phyloP scores from a whole-genome alignment of 2,797 vertebrate species.

The Enoplosus armatus region DNA sequence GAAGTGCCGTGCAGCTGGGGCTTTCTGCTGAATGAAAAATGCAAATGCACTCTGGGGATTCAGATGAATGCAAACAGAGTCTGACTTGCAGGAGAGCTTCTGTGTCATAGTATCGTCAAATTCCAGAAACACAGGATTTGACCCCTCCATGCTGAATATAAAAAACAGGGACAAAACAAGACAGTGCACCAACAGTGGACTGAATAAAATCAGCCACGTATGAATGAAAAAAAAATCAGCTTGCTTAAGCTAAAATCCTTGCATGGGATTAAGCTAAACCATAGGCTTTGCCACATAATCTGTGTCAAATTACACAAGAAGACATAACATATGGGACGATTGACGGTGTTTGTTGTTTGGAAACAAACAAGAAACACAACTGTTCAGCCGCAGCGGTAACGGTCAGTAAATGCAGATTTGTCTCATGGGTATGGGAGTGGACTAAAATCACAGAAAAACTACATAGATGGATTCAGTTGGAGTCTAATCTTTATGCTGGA shows the following conservation, averaged over 20 bases:
- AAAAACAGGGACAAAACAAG: slow-evolving; percentile 21
- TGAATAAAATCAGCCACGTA: slow-evolving; percentile 36
- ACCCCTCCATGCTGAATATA: slow-evolving; percentile 11
- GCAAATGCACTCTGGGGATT: slow-evolving; percentile 39
- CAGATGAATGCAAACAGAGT: slow-evolving; percentile 23
- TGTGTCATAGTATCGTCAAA: slow-evolving; percentile 5
- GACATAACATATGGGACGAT: slow-evolving; percentile 66
- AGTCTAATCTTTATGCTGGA: slow-evolving; percentile 37
- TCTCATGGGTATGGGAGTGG: neutral
- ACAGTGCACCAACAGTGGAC: neutral
- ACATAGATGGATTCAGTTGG: slow-evolving; percentile 16
- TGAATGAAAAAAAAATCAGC: slow-evolving; percentile 49
- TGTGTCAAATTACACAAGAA: slow-evolving; percentile 66
- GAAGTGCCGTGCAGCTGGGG: slow-evolving; percentile 14
- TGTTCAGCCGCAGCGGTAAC: slow-evolving; percentile 15
- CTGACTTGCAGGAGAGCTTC: slow-evolving; percentile 4
- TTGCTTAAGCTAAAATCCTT: slow-evolving; percentile 66
- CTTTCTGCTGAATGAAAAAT: slow-evolving; percentile 49
- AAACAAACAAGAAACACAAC: slow-evolving; percentile 60
- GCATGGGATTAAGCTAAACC: slow-evolving; percentile 78
- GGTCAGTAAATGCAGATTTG: slow-evolving; percentile 9
- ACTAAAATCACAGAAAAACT: neutral
- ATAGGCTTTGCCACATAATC: slow-evolving; percentile 76
- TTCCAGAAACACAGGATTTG: slow-evolving; percentile 31
- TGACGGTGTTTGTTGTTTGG: slow-evolving; percentile 70